Conservation (phyloP, 1,140 invertebrate species). For the Brachionus asplanchnoidis region DNA sequence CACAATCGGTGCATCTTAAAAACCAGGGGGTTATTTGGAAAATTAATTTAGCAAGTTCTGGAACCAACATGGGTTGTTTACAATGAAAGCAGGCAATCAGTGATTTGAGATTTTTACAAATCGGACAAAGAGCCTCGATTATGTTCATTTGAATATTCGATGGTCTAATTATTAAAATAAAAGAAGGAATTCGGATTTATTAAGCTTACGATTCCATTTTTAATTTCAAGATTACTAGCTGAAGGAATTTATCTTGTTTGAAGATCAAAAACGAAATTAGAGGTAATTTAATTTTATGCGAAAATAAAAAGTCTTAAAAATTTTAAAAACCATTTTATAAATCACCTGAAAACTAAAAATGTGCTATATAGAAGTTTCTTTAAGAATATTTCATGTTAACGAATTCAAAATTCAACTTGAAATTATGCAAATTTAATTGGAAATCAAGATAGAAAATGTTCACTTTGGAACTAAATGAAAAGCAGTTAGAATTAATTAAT, state of each 20-base stretch:
- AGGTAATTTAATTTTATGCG: not conserved
- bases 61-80: constrained; percentile 28
- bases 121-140: not conserved
- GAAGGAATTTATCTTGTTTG: not conserved
- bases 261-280: not conserved
- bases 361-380: no score
- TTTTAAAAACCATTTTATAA: not conserved
- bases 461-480: no score
- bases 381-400: no score
- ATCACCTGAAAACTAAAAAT: no score
- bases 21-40: not conserved
- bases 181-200: no score
- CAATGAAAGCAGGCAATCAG: constrained; percentile 30
- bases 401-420: no score
- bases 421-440: no score
- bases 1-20: constrained; percentile 3
- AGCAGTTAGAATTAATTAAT: no score
- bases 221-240: no score
- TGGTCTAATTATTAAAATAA: not conserved
- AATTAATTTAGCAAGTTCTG: not conserved
- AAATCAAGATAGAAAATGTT: no score
- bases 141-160: not conserved
- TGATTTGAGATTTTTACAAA: not conserved
- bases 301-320: not conserved
- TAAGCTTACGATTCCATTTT: no score